Base-by-base conservation (phyloP, 2,888 invertebrate species). In the Orthosia gothica region DNA sequence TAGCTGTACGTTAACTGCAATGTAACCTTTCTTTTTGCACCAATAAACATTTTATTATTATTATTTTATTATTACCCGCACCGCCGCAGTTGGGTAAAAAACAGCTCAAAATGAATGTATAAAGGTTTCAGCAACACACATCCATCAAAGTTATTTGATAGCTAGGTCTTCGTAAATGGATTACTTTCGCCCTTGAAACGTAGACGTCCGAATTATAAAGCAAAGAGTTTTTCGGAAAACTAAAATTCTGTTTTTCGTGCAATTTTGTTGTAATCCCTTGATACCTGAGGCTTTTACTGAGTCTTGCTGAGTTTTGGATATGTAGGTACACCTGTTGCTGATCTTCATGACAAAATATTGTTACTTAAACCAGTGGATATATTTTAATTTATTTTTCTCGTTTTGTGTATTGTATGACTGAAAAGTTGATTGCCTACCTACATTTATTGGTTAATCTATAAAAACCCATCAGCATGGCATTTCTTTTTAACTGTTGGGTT, bases 81-180 rank as follows among this genome's bases (percentile, higher is more conserved):
- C 2, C 26, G 45, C 15, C 15, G 11, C 9, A 26, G 15, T 50
- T 5, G 18, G 5, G 15, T 23, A 49, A 18, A 52, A 26, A 26
- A 26, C 26, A 15, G 12, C n/a, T 26, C 26, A 20, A 70, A 52
- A 70, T 47, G 13, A 45, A 49, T 18, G 23, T 49, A 59, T 23
- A 59, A 70, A 40, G 26, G 26, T 62, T 62, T 79, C n/a, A 50
- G 18, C 55, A 76, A 50, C 72, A 26, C 49, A 71, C 26, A 26
- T 74, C 57, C 74, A 63, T 76, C 74, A 81, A 74, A 63, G 2
- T 26, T 55, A 58, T 47, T 73, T 80, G 62, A 76, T 71, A 63
- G 32, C 5, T 32, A 72, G 32, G 23, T 52, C 47, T 81, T 45
- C 55, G 26, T 52, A 61, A 77, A 81, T 64, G 61, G 64, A 81